Evolutionary conservation across 2,113 vertebrate genomes (phyloP), one percentile per base, ranked within the genome.

Genomic region (Oryzias celebensis): DNA sequence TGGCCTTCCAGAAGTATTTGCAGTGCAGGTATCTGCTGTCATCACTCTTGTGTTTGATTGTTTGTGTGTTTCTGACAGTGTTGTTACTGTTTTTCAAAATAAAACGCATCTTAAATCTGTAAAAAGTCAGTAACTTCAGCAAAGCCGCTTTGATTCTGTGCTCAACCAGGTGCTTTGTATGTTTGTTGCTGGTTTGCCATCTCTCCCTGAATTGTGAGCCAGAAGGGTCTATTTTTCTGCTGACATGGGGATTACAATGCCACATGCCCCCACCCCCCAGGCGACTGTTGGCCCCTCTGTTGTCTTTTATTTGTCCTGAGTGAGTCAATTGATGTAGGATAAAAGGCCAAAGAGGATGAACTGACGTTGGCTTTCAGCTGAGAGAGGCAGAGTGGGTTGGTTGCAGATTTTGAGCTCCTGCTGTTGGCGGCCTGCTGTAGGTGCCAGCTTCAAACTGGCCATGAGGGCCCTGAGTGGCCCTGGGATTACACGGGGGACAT

Each of bases 201-300:
- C 65, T 62, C 56, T 59, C 47, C 45, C 68, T 68, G 52, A 69
- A 82, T 90, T 89, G 89, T 90, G 80, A 73, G 62, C 49, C 48
- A 52, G 75, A 73, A 76, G 53, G 49, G 77, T 77, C 8, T 10
- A 36, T 36, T 62, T 78, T 85, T 92, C 65, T 72, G 92, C 93
- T 93, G 92, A 94, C 92, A 50, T 24, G 43, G 90, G 92, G 91
- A 93, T 93, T 92, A 90, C 64, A 72, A 91, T 69, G 69, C 65
- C 87, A 89, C 88, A 78, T 88, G 88, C 62, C 77, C 58, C 46
- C 58, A 28, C 26, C 26, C 79, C 50, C 23, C 12, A 7, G 85
- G 53, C 84, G 87, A 89, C 93, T 93, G 92, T 93, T 82, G 81
- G 87, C 74, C 82, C 82, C 74, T 68, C 87, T 88, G 84, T 85